Evolutionary conservation across 2,113 vertebrate genomes (phyloP).

Genomic region (Hippocampus guttulatus): DNA sequence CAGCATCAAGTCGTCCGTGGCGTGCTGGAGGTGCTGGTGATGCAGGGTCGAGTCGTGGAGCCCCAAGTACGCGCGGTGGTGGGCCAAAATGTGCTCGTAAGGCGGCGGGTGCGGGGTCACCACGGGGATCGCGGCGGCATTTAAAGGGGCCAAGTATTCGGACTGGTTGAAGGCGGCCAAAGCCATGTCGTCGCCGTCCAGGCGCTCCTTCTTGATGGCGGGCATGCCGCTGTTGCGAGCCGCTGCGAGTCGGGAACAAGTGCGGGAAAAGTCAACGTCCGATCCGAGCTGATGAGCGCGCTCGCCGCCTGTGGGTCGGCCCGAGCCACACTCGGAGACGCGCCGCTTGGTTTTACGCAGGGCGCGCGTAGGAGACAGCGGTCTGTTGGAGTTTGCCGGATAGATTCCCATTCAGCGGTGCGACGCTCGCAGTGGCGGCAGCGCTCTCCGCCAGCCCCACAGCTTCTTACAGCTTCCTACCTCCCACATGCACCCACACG

Average conservation of each 20-base stretch:
- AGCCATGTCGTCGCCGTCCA: conserved; percentile 89
- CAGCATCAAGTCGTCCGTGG: conserved; percentile 85
- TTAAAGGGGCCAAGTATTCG: conserved; percentile 86
- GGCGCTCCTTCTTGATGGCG: conserved; percentile 92
- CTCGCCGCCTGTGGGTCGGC: conserved; percentile 62
- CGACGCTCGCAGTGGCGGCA: conserved; percentile 67
- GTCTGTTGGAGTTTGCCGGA: conserved; percentile 70
- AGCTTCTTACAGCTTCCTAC: conserved; percentile 57
- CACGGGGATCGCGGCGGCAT: conserved; percentile 81
- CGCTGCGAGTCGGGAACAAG: conserved; percentile 72
- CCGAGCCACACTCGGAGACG: conserved; percentile 70
- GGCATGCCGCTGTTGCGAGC: conserved; percentile 79
- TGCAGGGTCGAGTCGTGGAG: conserved; percentile 76
- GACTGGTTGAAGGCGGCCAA: conserved; percentile 86
- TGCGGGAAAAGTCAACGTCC: conserved; percentile 60
- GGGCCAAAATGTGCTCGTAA: conserved; percentile 83
- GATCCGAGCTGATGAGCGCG: conserved; percentile 70
- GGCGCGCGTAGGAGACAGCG: conserved; percentile 69
- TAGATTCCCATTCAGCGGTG: conserved; percentile 75
- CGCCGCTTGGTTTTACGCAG: conserved; percentile 71
- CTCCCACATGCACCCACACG: conserved; percentile 77
- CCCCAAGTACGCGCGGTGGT: conserved; percentile 82
- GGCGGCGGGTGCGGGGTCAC: conserved; percentile 85
- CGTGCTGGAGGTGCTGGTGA: conserved; percentile 78
- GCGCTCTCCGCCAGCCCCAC: conserved; percentile 66